Evolutionary conservation across 2,888 invertebrate species (phyloP), one percentile per base, ranked within the genome.

Genomic region (Flabesymbios commensalis): DNA sequence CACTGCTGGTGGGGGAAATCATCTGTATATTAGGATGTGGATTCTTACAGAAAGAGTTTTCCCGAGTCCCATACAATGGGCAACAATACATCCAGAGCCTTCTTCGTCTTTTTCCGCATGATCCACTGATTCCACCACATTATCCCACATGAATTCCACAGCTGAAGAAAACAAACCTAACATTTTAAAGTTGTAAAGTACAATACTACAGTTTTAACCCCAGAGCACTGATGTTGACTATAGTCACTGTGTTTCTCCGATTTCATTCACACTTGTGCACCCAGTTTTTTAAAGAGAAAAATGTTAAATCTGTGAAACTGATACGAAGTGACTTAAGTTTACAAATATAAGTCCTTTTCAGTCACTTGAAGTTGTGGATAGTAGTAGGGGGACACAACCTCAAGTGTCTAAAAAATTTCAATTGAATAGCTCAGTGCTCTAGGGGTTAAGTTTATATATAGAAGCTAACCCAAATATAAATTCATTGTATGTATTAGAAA

Each of bases 41-140:
- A n/a, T 17, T 26, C 45, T 58, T 26, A 90, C 90, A 85, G 94
- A 94, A 63, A 94, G 85, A 0, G 93, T 93, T 84, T 94, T 94
- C 4, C 94, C 94, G 10, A 97, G 87, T 65, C 97, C 97, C 97
- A 97, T 97, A 78, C 96, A 96, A 85, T 98, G 97, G 0, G 96
- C 97, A 49, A 98, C 85, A 71, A 98, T 95, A 77, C 94, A 93
- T 0, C 95, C 95, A 0, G 92, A 91, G 0, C 94, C 94, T 10
- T 33, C 26, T 4, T 63, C 53, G 19, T 72, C 78, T 47, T 72
- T 71, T 33, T 88, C 87, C 77, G 89, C 87, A 36, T 88, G 84
- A 71, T 91, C 89, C 0, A 92, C 81, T n/a, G 92, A 91, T 81
- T 96, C 96, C 73, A 92, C 91, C 74, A 92, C 90, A 19, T 92